These are phyloP conservation scores for Tachysurus vachellii DNA, from an alignment of 2,113 vertebrate genomes.

Conservation along the genomic window DNA sequence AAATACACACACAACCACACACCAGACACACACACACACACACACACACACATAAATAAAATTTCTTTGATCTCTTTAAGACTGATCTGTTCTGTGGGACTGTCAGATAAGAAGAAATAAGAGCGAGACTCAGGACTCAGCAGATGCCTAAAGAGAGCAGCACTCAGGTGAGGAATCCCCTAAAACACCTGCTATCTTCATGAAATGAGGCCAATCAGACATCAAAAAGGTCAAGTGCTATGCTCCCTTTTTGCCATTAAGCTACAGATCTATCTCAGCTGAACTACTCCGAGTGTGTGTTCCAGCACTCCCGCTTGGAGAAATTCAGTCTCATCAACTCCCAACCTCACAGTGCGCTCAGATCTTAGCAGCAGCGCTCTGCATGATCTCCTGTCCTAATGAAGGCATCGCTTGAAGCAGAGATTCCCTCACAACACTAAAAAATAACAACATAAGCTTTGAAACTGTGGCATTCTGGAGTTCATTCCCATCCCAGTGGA, in stretches of 20 bases:
- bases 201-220: not conserved
- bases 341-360: not conserved
- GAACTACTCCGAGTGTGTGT: not conserved
- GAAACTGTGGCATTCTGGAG: not conserved
- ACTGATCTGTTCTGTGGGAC: not conserved
- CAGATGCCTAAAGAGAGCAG: not conserved
- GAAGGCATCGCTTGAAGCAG: not conserved
- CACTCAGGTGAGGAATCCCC: not conserved
- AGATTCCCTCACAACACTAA: not conserved
- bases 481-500: not conserved
- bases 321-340: not conserved
- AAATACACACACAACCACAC: no score
- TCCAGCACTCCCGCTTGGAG: not conserved
- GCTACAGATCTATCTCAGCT: constrained; percentile 25
- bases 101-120: not conserved
- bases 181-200: not conserved
- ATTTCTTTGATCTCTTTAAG: not conserved
- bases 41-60: not conserved
- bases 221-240: not conserved
- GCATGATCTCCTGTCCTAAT: not conserved
- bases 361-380: not conserved
- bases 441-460: not conserved
- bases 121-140: not conserved
- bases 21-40: not conserved
- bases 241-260: not conserved